Evolutionary conservation across 2,797 vertebrate species (phyloP).

Genomic region (Argya squamiceps): DNA sequence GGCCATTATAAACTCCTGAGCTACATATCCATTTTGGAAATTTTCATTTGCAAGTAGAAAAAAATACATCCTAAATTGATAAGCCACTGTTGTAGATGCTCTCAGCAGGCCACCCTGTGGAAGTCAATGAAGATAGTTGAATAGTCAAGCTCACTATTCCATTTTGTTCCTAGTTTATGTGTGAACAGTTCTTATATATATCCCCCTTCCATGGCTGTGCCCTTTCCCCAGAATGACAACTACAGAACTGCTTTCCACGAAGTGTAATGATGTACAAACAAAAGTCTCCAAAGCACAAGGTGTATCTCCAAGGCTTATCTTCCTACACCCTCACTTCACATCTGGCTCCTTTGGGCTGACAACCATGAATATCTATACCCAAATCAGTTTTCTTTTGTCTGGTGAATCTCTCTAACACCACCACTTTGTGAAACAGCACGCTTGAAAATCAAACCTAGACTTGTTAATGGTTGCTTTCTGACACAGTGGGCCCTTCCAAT

Average conservation of each 20-base stretch:
- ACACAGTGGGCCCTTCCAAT: neutral
- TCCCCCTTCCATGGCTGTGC: neutral
- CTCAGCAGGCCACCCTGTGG: neutral
- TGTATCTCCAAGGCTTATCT: neutral
- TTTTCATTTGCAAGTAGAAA: neutral
- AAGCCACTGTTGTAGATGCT: neutral
- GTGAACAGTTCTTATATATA: neutral
- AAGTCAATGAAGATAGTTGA: neutral
- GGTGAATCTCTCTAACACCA: neutral
- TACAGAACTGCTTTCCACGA: neutral
- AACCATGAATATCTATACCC: neutral
- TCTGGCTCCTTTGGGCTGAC: neutral
- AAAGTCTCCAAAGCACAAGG: neutral
- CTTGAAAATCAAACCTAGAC: neutral
- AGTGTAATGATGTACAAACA: neutral
- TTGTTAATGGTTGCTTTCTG: accelerated
- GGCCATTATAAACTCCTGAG: neutral
- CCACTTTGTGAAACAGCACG: neutral
- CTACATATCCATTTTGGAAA: neutral
- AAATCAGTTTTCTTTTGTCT: neutral
- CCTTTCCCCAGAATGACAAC: neutral
- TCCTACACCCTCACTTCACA: neutral
- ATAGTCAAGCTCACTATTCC: neutral
- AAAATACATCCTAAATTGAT: neutral
- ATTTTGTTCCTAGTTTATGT: neutral